Evolutionary conservation across 2,797 vertebrate species (phyloP).

Genomic region (Urocyon cinereoargenteus): DNA sequence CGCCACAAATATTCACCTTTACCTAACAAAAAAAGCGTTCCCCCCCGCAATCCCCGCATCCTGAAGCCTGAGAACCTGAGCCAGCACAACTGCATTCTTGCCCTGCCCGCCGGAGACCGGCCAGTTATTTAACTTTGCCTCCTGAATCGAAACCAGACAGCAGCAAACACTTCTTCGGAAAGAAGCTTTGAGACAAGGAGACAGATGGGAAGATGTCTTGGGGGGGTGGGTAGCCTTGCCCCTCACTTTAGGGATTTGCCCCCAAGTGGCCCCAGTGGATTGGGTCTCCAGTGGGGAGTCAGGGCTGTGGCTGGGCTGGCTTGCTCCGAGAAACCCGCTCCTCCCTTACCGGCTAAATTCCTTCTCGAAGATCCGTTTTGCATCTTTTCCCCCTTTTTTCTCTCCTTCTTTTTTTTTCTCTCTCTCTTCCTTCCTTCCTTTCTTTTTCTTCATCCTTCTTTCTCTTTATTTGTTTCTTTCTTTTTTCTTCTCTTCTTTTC

Average conservation of each 20-base stretch:
- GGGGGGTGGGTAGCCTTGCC: neutral
- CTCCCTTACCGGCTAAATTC: constrained; percentile 45
- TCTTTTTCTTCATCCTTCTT: neutral
- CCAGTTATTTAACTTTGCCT: constrained; percentile 61
- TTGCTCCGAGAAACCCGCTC: neutral
- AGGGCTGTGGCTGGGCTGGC: neutral
- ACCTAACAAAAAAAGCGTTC: neutral
- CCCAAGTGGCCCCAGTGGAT: constrained; percentile 46
- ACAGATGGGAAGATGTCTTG: constrained; percentile 29
- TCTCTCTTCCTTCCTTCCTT: neutral
- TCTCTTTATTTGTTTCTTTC: neutral
- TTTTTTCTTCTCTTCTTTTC: neutral
- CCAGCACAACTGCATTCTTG: neutral
- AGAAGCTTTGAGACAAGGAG: constrained; percentile 44
- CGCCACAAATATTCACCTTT: constrained; percentile 50
- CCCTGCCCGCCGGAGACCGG: neutral
- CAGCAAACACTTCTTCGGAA: neutral
- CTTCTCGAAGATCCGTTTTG: neutral
- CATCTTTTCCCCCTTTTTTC: neutral
- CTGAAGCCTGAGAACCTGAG: neutral
- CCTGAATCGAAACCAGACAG: constrained; percentile 75
- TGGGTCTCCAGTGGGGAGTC: constrained; percentile 8
- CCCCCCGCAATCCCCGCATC: neutral
- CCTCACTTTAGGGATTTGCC: constrained; percentile 67
- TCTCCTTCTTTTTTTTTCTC: neutral